phyloP scores from a whole-genome alignment of 2,797 vertebrate genomes.

The Micropoecilia bifurca region DNA sequence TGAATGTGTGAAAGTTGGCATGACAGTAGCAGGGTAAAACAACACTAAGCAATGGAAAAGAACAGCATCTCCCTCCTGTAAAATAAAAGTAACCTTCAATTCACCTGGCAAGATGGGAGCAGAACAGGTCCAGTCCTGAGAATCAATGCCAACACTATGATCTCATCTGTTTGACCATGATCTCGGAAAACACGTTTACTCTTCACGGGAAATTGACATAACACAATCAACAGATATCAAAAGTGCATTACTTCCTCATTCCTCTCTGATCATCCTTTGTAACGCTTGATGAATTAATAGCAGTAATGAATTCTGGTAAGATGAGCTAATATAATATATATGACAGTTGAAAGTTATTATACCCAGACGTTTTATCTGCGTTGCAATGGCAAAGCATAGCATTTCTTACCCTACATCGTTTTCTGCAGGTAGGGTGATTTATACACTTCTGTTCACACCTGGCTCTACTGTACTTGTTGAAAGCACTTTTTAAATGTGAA shows the following conservation, averaged over 20 bases:
- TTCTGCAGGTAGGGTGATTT: constrained; percentile 66
- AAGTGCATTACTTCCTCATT: constrained; percentile 23
- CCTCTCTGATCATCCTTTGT: constrained; percentile 19
- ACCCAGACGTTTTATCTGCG: not conserved
- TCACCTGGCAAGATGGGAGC: constrained; percentile 58
- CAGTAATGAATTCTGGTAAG: constrained; percentile 20
- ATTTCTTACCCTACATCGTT: constrained; percentile 4
- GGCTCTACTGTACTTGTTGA: constrained; percentile 53
- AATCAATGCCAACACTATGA: constrained; percentile 52
- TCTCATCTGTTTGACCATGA: constrained; percentile 59
- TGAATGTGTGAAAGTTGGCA: constrained; percentile 41
- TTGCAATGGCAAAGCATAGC: constrained; percentile 5
- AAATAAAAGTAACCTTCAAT: constrained; percentile 67
- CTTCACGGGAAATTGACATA: constrained; percentile 54
- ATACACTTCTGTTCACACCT: constrained; percentile 61
- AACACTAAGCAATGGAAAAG: constrained; percentile 53
- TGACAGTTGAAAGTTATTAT: not conserved
- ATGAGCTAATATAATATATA: not conserved
- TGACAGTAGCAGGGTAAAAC: constrained; percentile 50
- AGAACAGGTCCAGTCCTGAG: constrained; percentile 74
- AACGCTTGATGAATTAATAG: constrained; percentile 27
- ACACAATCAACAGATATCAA: constrained; percentile 28
- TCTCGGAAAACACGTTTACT: constrained; percentile 66
- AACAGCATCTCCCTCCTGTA: constrained; percentile 24
- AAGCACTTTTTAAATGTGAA: constrained; percentile 64